Conservation (phyloP, 2,888 invertebrate genomes). For the Argyresthia goedartella region DNA sequence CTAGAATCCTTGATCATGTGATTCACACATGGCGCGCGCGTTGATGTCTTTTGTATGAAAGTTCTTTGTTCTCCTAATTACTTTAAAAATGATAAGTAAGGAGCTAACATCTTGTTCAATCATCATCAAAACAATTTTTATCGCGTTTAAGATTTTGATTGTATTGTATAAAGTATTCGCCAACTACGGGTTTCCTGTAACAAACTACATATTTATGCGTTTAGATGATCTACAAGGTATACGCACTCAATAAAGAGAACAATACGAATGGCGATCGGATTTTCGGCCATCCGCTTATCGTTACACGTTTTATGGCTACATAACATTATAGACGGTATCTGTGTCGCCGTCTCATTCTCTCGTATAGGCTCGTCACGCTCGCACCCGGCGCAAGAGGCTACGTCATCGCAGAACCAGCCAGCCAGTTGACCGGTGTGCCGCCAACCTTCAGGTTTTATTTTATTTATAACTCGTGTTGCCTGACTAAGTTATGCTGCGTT, state of each 20-base stretch:
- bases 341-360: slow-evolving; percentile 26
- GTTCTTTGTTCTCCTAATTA: neutral
- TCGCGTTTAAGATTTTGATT: too few relatives aligned
- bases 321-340: slow-evolving; percentile 53
- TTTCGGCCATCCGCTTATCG: slow-evolving; percentile 59
- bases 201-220: too few relatives aligned
- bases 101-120: too few relatives aligned
- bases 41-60: slow-evolving; percentile 4
- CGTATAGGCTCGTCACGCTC: slow-evolving; percentile 27
- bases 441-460: slow-evolving; percentile 70
- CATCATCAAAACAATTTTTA: too few relatives aligned
- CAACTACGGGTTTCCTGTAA: too few relatives aligned
- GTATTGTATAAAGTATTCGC: too few relatives aligned
- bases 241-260: slow-evolving; percentile 21
- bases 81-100: too few relatives aligned
- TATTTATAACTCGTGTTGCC: slow-evolving; percentile 66
- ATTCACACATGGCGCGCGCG: neutral
- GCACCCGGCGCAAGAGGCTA: slow-evolving; percentile 29
- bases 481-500: slow-evolving; percentile 60
- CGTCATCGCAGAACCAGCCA: slow-evolving; percentile 69
- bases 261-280: slow-evolving; percentile 50
- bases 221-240: too few relatives aligned
- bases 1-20: too few relatives aligned
- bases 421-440: slow-evolving; percentile 69
- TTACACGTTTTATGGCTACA: slow-evolving; percentile 54